phyloP scores from a whole-genome alignment of 1,140 invertebrate species.

The Homalodisca vitripennis region DNA sequence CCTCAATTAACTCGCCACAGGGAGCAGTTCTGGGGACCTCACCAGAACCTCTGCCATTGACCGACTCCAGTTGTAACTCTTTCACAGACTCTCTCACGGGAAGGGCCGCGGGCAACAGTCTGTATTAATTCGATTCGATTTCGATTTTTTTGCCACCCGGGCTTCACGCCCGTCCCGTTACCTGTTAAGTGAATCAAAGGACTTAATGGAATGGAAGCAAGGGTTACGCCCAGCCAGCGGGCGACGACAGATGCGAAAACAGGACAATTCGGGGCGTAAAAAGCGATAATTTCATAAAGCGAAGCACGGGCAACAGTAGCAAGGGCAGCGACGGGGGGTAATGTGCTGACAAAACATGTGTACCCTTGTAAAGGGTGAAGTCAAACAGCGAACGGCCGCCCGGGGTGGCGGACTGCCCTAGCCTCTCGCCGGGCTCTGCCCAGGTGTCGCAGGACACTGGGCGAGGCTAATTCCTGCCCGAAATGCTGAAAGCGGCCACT shows the following conservation, averaged over 20 bases:
- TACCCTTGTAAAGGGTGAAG: conserved; percentile 17
- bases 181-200: conserved; percentile 6
- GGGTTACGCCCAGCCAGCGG: conserved; percentile 16
- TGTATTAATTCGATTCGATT: conserved; percentile 16
- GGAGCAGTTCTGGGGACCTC: too few species aligned
- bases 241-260: conserved; percentile 4
- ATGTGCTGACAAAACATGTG: neutral
- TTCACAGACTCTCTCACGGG: conserved; percentile 6
- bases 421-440: too few species aligned
- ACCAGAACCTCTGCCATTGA: too few species aligned
- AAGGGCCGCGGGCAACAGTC: neutral
- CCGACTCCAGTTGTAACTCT: too few species aligned
- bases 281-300: conserved; percentile 15
- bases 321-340: neutral
- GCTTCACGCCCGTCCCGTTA: conserved; percentile 6
- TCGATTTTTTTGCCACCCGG: conserved; percentile 5
- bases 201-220: conserved; percentile 15
- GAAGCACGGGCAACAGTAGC: conserved; percentile 12
- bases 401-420: too few species aligned
- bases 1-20: too few species aligned
- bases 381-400: conserved; percentile 7
- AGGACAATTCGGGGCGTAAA: conserved; percentile 6
- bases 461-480: too few species aligned
- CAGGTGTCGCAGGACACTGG: too few species aligned
- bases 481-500: too few species aligned